phyloP scores from a whole-genome alignment of 2,113 vertebrate species.

The Steatornis caripensis region DNA sequence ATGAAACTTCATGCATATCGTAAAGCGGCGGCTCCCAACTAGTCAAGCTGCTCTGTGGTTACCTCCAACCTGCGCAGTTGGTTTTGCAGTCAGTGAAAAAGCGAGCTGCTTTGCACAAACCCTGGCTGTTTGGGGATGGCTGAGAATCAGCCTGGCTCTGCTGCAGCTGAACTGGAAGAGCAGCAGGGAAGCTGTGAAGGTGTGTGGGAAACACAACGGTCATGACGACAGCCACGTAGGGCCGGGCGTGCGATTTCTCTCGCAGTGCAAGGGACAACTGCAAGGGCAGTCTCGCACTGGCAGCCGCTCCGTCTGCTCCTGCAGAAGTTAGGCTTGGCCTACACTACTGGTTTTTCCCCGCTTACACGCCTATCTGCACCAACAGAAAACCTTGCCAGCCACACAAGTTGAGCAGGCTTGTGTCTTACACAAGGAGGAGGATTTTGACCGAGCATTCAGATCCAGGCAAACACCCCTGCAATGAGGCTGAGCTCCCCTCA shows the following conservation, averaged over 20 bases:
- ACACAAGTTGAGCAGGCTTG: background rate
- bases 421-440: background rate
- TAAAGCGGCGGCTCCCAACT: background rate
- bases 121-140: background rate
- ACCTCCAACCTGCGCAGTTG: background rate
- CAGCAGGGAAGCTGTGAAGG: background rate
- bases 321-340: background rate
- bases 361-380: background rate
- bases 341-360: background rate
- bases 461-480: background rate
- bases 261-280: background rate
- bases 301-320: background rate
- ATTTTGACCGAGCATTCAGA: background rate
- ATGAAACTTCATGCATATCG: background rate
- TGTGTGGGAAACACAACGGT: background rate
- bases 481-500: background rate
- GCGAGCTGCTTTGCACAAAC: background rate
- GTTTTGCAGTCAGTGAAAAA: background rate
- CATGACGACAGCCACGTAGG: fast-evolving
- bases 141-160: background rate
- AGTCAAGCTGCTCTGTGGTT: background rate
- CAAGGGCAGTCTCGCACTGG: background rate
- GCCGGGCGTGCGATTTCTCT: background rate
- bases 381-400: background rate
- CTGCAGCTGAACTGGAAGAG: background rate